Conservation (phyloP, 2,797 vertebrate genomes). For the Hyperoplus lanceolatus region DNA sequence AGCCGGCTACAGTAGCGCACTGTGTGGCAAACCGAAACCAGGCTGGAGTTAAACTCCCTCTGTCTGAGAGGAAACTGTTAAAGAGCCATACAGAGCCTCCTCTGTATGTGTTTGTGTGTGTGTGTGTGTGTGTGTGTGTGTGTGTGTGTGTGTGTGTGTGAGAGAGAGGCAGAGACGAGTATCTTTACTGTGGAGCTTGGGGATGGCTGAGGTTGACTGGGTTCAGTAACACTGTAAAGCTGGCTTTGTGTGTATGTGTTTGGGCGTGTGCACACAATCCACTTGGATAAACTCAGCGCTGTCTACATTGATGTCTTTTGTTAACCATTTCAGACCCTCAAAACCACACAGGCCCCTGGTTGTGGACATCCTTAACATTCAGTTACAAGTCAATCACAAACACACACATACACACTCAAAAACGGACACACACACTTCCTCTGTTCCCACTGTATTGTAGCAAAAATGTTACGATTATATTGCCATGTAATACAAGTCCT, state of each 20-base stretch:
- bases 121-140: constrained; percentile 44
- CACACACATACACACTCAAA: constrained; percentile 5
- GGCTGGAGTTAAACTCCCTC: constrained; percentile 43
- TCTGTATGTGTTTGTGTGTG: constrained; percentile 59
- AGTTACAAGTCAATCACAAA: neutral
- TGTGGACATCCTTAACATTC: neutral
- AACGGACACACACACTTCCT: constrained; percentile 5
- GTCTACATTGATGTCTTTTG: constrained; percentile 5
- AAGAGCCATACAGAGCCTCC: constrained; percentile 61
- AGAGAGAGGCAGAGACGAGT: neutral
- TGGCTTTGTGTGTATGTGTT: constrained; percentile 31
- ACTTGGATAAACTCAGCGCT: constrained; percentile 7
- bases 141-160: constrained; percentile 25
- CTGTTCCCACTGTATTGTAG: constrained; percentile 14
- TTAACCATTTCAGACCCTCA: neutral
- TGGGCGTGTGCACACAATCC: constrained; percentile 7
- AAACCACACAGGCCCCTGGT: constrained; percentile 11
- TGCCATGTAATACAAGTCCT: constrained; percentile 53
- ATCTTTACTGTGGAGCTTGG: constrained; percentile 47
- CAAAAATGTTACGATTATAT: constrained; percentile 48
- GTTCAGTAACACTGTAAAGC: constrained; percentile 57
- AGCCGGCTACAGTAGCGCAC: constrained; percentile 59
- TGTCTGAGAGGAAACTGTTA: constrained; percentile 66
- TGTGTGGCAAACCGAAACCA: constrained; percentile 67
- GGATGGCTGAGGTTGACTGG: constrained; percentile 59